A percentile compares a stretch with the other conserved stretches of the same genome.
Evolutionary conservation across 1,140 invertebrate species (phyloP).

Genomic region (Lordiphosa collinella): DNA sequence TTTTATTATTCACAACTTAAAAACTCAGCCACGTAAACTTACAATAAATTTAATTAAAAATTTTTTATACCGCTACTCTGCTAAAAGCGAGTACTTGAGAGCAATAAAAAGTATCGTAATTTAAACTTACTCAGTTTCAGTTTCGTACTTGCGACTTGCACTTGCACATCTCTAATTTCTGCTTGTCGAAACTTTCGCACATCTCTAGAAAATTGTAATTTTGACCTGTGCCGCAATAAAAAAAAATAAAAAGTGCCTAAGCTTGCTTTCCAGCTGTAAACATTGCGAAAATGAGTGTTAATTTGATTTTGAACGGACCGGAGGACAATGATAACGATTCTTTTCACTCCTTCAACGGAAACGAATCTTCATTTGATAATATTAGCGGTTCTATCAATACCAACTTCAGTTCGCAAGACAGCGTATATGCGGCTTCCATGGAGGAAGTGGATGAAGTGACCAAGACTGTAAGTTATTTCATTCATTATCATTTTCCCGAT

Average conservation of each 20-base stretch:
- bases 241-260: background rate
- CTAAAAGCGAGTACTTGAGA: too few relatives aligned
- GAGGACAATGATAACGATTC: constrained; percentile 23
- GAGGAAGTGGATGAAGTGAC: constrained; percentile 1
- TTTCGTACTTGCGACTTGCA: too few relatives aligned
- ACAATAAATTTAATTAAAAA: too few relatives aligned
- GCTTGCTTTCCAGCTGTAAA: too few relatives aligned
- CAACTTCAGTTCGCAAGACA: too few relatives aligned
- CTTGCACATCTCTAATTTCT: background rate
- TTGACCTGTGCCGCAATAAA: background rate
- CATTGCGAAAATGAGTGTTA: constrained; percentile 21
- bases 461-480: background rate
- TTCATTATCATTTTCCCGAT: too few relatives aligned
- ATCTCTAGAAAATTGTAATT: constrained; percentile 5
- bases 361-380: background rate
- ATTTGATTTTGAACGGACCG: background rate
- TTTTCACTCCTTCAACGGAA: constrained; percentile 35
- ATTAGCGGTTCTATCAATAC: constrained; percentile 1
- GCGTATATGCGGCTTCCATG: constrained; percentile 3
- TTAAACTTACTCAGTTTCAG: too few relatives aligned
- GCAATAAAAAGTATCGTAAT: too few relatives aligned
- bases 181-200: background rate
- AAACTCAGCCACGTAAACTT: too few relatives aligned
- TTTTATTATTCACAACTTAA: too few relatives aligned
- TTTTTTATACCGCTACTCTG: too few relatives aligned